These are phyloP conservation scores for Ibycter americanus DNA, from an alignment of 2,797 vertebrate genomes.

Conservation along the genomic window DNA sequence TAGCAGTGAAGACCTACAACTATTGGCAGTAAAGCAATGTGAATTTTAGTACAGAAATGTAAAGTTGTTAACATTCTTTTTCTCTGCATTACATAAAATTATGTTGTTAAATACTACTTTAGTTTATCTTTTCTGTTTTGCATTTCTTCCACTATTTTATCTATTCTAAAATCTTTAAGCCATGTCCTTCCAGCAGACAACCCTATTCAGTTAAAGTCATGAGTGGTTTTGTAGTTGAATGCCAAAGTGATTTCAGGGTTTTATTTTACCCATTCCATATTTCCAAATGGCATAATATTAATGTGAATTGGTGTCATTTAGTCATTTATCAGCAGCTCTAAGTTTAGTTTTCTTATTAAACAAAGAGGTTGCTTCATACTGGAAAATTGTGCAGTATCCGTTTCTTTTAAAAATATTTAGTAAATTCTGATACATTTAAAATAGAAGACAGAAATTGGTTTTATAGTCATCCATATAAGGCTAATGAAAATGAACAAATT, in stretches of 20 bases:
- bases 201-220: not conserved
- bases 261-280: not conserved
- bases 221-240: not conserved
- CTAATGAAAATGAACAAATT: slow-evolving; percentile 1
- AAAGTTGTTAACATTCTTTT: not conserved
- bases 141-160: not conserved
- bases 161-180: not conserved
- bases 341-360: not conserved
- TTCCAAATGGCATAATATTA: not conserved
- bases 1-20: not conserved
- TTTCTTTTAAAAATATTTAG: not conserved
- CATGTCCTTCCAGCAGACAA: not conserved
- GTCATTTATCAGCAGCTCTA: not conserved
- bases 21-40: not conserved
- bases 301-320: not conserved
- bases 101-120: not conserved
- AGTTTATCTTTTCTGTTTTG: not conserved
- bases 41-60: not conserved
- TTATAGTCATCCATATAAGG: not conserved
- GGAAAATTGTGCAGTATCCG: not conserved
- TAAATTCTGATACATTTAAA: slow-evolving; percentile 8
- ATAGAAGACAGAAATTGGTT: not conserved
- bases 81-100: not conserved
- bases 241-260: not conserved
- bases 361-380: not conserved